phyloP scores from a whole-genome alignment of 1,140 invertebrate genomes.

The Phocides pigmalion region DNA sequence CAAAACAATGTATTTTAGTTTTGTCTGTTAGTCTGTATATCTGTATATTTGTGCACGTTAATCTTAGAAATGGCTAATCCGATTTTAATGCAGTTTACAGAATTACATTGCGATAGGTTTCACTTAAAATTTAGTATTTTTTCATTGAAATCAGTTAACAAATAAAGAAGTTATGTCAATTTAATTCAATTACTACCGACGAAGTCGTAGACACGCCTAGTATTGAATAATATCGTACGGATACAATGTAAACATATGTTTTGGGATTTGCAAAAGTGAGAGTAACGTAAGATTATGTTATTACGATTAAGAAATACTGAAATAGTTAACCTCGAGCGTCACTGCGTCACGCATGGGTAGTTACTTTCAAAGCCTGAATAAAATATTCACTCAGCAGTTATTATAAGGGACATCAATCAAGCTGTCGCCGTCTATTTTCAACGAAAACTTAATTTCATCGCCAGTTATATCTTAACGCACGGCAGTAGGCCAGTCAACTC shows the following conservation, averaged over 20 bases:
- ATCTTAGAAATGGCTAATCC: too few species aligned
- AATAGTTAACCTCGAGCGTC: conserved; percentile 68
- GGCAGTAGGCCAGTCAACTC: background rate
- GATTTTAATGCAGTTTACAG: too few species aligned
- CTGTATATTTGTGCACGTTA: too few species aligned
- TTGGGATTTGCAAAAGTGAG: conserved; percentile 45
- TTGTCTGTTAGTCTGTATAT: too few species aligned
- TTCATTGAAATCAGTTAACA: too few species aligned
- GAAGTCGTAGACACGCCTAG: too few species aligned
- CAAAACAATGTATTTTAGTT: too few species aligned
- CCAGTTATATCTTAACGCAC: conserved; percentile 34
- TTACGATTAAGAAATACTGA: conserved; percentile 58
- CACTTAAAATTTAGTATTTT: too few species aligned
- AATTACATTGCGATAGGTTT: too few species aligned
- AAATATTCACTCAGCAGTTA: conserved; percentile 70
- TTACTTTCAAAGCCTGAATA: conserved; percentile 54
- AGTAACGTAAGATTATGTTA: conserved; percentile 57
- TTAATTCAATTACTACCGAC: too few species aligned
- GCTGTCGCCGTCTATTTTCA: conserved; percentile 67
- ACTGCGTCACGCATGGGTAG: conserved; percentile 59
- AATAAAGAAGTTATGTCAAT: too few species aligned
- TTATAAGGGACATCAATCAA: conserved; percentile 72
- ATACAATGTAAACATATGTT: background rate
- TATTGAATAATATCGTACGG: too few species aligned
- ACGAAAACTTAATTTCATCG: conserved; percentile 67